Conservation (phyloP, 1,140 invertebrate species). For the Ceratoteleas bidentatus region DNA sequence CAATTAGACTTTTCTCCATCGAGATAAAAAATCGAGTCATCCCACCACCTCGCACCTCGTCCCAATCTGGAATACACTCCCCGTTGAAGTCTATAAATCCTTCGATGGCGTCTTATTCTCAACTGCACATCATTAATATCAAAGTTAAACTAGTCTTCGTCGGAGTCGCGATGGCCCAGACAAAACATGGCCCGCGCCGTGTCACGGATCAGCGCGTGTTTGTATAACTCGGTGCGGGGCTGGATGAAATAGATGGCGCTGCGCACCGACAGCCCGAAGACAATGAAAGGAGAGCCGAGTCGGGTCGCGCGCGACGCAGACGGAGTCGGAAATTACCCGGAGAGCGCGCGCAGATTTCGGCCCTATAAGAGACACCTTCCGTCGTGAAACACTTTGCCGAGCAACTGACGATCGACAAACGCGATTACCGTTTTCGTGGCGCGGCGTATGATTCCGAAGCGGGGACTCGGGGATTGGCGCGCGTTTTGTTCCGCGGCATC, state of each 20-base stretch:
- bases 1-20: too few species aligned
- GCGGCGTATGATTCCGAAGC: too few species aligned
- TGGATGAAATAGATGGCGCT: conserved; percentile 21
- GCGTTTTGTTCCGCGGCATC: too few species aligned
- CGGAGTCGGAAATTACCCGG: too few species aligned
- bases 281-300: conserved; percentile 15
- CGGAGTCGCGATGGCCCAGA: conserved; percentile 29
- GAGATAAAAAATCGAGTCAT: too few species aligned
- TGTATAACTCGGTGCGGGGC: conserved; percentile 22
- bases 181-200: conserved; percentile 37
- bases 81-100: conserved; percentile 33
- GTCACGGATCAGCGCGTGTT: conserved; percentile 49
- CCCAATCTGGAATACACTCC: too few species aligned
- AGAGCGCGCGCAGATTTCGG: neutral
- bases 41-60: too few species aligned
- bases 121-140: conserved; percentile 70
- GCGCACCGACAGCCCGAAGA: conserved; percentile 18
- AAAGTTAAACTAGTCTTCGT: conserved; percentile 54
- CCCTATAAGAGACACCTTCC: conserved; percentile 18
- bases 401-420: conserved; percentile 37
- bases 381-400: conserved; percentile 20
- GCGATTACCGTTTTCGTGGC: conserved; percentile 23
- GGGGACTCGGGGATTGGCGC: too few species aligned
- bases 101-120: conserved; percentile 53
- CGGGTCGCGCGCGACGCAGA: neutral